phyloP scores from a whole-genome alignment of 2,797 vertebrate genomes.

The Cuculus canorus region DNA sequence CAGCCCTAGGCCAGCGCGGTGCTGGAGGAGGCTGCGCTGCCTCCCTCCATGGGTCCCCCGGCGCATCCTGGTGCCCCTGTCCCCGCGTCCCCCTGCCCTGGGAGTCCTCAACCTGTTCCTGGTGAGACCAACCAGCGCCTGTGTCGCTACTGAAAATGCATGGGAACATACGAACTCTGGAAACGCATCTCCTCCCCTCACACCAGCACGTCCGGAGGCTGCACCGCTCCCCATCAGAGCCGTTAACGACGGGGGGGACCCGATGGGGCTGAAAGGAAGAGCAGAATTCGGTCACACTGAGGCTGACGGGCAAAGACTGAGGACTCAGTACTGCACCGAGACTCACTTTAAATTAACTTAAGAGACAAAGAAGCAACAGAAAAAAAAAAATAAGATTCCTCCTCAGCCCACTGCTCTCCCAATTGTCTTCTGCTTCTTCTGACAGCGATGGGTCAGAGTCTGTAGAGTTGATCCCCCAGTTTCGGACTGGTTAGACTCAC shows the following conservation, averaged over 20 bases:
- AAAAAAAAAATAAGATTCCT: background rate
- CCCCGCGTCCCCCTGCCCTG: background rate
- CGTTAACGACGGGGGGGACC: background rate
- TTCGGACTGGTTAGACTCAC: conserved; percentile 23
- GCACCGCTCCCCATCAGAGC: background rate
- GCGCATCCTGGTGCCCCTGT: background rate
- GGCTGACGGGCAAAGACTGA: conserved; percentile 22
- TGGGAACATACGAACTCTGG: conserved; percentile 24
- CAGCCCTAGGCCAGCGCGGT: too few relatives aligned
- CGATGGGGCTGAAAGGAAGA: background rate
- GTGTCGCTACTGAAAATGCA: conserved; percentile 61
- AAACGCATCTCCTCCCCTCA: background rate
- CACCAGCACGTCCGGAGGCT: background rate
- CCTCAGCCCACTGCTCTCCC: conserved; percentile 13
- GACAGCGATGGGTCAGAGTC: conserved; percentile 16
- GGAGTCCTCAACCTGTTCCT: background rate
- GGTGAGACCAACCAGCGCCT: background rate
- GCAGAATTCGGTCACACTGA: conserved; percentile 59
- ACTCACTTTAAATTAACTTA: conserved; percentile 74
- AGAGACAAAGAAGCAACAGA: conserved; percentile 62
- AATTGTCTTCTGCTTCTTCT: conserved; percentile 38
- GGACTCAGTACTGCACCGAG: conserved; percentile 52
- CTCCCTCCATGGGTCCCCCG: background rate
- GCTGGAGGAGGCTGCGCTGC: background rate
- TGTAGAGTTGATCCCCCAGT: conserved; percentile 30